Conservation (phyloP, 2,113 vertebrate genomes). For the Oncorhynchus masou region DNA sequence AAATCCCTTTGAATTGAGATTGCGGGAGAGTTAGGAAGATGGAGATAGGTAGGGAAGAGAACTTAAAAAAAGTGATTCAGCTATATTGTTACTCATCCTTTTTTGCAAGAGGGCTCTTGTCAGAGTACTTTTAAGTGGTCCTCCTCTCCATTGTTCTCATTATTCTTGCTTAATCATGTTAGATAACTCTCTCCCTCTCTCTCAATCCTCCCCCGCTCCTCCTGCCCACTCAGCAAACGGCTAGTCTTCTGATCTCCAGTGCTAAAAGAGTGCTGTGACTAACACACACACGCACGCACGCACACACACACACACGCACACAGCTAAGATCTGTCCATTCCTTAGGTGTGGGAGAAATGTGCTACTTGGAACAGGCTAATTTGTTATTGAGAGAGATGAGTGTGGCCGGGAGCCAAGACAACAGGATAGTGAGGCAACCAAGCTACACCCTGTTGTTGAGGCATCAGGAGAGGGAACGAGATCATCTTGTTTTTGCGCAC, state of each 20-base stretch:
- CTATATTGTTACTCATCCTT: conserved; percentile 59
- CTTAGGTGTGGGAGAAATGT: conserved; percentile 51
- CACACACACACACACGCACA: conserved; percentile 9
- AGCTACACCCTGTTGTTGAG: conserved; percentile 32
- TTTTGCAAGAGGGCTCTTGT: conserved; percentile 60
- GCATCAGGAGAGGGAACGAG: not conserved
- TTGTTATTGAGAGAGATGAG: conserved; percentile 57
- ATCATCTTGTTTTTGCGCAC: not conserved
- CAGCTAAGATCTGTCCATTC: conserved; percentile 39
- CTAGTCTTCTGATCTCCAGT: conserved; percentile 48
- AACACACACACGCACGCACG: conserved; percentile 2
- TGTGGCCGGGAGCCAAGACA: conserved; percentile 49
- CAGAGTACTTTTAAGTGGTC: conserved; percentile 69
- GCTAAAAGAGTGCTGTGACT: conserved; percentile 54
- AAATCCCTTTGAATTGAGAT: too few relatives aligned
- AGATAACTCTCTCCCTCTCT: conserved; percentile 58
- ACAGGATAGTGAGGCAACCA: conserved; percentile 43
- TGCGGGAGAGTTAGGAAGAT: too few relatives aligned
- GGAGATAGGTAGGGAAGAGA: not conserved
- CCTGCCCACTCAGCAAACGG: conserved; percentile 71
- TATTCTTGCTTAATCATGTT: conserved; percentile 67
- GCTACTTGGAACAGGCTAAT: conserved; percentile 39
- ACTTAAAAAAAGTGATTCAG: conserved; percentile 53
- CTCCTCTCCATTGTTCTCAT: conserved; percentile 64
- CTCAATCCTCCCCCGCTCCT: conserved; percentile 48